Evolutionary conservation across 2,113 vertebrate genomes (phyloP), one percentile per base, ranked within the genome.

Genomic region (Petaurus breviceps): DNA sequence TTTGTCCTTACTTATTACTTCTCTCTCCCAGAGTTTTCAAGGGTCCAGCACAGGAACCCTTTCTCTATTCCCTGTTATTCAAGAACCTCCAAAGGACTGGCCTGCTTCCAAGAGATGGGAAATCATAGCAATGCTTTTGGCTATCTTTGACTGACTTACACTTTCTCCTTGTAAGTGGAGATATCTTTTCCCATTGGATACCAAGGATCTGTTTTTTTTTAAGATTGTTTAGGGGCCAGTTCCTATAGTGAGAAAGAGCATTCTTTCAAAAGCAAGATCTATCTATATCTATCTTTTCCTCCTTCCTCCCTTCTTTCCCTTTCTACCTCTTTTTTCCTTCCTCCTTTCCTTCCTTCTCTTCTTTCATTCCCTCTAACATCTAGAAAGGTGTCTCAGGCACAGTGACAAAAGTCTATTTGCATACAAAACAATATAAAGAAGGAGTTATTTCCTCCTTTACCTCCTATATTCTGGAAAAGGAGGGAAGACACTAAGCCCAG

Each of bases 391-490:
- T 8, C 37, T 53, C 91, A 37, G 94, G 89, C 90, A 91, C 47
- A 47, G 26, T 1, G 93, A 91, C 47, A 24, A 90, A 52, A 92
- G 53, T 43, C 91, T 68, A 47, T 61, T 93, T 52, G 26, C 37
- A 68, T 31, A 84, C n/a, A 52, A 57, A 26, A 93, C 1, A 84
- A 84, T 84, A 43, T 1, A 26, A 24, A 26, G 51, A 0, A 37
- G 90, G 68, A 19, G 68, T 19, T 1, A 3, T n/a, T 84, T 49
- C 84, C 94, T 50, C 22, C 19, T 91, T 95, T 93, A 95, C 57
- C 91, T 92, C 50, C 37, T 84, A 90, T 28, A 10, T 90, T 91
- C 92, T 92, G 52, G 92, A 96, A 97, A 90, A 51, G 47, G n/a
- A 90, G 92, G 12, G 2, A 5, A 0, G 57, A 89, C 7, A 61